phyloP scores from a whole-genome alignment of 2,888 invertebrate species.

The Anticlea derivata region DNA sequence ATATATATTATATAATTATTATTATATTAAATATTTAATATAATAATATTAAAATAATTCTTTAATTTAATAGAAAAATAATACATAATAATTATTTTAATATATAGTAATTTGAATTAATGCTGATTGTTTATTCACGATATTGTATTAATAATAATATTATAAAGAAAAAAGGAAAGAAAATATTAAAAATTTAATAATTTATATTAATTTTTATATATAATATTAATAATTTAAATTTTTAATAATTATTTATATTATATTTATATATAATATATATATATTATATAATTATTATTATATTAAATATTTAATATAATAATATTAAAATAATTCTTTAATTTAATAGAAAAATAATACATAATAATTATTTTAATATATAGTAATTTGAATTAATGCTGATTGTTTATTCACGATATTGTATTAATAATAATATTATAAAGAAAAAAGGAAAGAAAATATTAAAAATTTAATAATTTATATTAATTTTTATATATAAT shows the following conservation, averaged over 20 bases:
- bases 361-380: constrained; percentile 42
- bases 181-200: constrained; percentile 40
- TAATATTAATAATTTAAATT: constrained; percentile 20
- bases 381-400: constrained; percentile 31
- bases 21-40: constrained; percentile 24
- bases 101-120: constrained; percentile 29
- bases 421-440: constrained; percentile 45
- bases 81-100: constrained; percentile 44
- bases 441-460: constrained; percentile 39
- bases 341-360: constrained; percentile 38
- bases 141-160: constrained; percentile 42
- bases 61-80: constrained; percentile 37
- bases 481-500: constrained; percentile 26
- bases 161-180: constrained; percentile 40
- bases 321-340: constrained; percentile 32
- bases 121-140: constrained; percentile 41
- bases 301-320: constrained; percentile 24
- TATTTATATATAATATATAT: constrained; percentile 5
- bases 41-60: constrained; percentile 24
- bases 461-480: constrained; percentile 36
- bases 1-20: constrained; percentile 8
- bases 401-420: constrained; percentile 40
- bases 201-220: constrained; percentile 26
- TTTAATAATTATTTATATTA: constrained; percentile 6
- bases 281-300: constrained; percentile 13